A percentile compares a stretch with the other conserved stretches of the same genome.
Evolutionary conservation across 2,113 vertebrate species (phyloP).

Genomic region (Scopus umbretta): DNA sequence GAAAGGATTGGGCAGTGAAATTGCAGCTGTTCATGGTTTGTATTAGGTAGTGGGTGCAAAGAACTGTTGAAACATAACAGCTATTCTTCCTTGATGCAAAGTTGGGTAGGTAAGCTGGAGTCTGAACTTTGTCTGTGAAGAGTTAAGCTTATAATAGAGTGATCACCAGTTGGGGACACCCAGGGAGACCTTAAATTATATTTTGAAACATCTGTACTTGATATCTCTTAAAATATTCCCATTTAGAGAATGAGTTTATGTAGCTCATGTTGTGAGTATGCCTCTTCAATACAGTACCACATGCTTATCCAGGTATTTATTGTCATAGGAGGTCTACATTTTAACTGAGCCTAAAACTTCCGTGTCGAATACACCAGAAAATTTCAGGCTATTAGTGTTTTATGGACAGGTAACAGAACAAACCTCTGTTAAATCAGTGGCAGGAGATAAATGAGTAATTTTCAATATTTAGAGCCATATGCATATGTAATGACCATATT

Average conservation of each 20-base stretch:
- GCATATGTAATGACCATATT: background rate
- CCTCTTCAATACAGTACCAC: slow-evolving; percentile 72
- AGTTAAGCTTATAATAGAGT: slow-evolving; percentile 73
- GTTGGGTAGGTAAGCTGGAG: slow-evolving; percentile 80
- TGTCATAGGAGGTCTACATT: slow-evolving; percentile 41
- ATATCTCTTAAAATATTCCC: slow-evolving; percentile 77
- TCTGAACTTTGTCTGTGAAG: slow-evolving; percentile 79
- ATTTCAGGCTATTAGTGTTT: background rate
- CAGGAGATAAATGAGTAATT: background rate
- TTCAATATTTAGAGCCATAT: background rate
- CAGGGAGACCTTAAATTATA: slow-evolving; percentile 80
- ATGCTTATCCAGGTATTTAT: slow-evolving; percentile 73
- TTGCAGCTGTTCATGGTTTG: slow-evolving; percentile 80
- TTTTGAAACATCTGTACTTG: slow-evolving; percentile 81
- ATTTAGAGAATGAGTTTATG: slow-evolving; percentile 83
- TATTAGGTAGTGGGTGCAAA: slow-evolving; percentile 69
- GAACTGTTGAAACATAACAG: slow-evolving; percentile 84
- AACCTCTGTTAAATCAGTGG: background rate
- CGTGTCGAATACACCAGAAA: background rate
- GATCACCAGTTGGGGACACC: slow-evolving; percentile 78
- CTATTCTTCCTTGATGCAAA: slow-evolving; percentile 82
- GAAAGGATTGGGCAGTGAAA: slow-evolving; percentile 82
- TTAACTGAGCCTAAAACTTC: slow-evolving; percentile 38
- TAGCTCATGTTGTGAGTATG: slow-evolving; percentile 79
- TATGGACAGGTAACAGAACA: background rate